Evolutionary conservation across 2,113 vertebrate species (phyloP).

Genomic region (Cacatua alba): DNA sequence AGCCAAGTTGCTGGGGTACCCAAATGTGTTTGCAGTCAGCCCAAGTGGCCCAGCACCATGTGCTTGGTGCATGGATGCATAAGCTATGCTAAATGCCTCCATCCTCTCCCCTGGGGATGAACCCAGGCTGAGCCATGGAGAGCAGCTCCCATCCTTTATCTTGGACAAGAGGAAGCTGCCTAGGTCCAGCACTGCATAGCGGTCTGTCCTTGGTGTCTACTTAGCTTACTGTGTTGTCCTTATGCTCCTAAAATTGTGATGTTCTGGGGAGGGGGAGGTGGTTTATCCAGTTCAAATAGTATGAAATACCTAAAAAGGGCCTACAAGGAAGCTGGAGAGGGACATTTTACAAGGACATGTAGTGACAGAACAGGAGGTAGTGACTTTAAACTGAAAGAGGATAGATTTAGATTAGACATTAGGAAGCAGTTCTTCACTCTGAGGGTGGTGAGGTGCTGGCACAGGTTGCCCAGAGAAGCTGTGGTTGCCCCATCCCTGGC

Average conservation of each 20-base stretch:
- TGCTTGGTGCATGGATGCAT: rapidly evolving
- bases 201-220: not conserved
- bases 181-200: rapidly evolving
- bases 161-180: not conserved
- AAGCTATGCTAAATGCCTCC: not conserved
- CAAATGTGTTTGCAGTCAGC: not conserved
- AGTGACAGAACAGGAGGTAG: not conserved
- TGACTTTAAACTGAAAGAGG: not conserved
- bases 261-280: not conserved
- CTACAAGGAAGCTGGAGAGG: not conserved
- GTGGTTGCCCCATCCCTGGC: not conserved
- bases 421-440: not conserved
- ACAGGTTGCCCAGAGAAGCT: not conserved
- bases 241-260: not conserved
- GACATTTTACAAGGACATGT: not conserved
- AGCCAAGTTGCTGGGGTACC: not conserved
- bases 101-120: not conserved
- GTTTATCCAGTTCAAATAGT: not conserved
- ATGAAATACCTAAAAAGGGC: not conserved
- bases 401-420: not conserved
- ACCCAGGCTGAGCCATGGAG: not conserved
- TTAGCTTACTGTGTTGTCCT: not conserved
- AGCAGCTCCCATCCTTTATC: not conserved
- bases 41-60: not conserved
- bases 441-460: not conserved